phyloP scores from a whole-genome alignment of 2,113 vertebrate genomes.

The Cacatua alba region DNA sequence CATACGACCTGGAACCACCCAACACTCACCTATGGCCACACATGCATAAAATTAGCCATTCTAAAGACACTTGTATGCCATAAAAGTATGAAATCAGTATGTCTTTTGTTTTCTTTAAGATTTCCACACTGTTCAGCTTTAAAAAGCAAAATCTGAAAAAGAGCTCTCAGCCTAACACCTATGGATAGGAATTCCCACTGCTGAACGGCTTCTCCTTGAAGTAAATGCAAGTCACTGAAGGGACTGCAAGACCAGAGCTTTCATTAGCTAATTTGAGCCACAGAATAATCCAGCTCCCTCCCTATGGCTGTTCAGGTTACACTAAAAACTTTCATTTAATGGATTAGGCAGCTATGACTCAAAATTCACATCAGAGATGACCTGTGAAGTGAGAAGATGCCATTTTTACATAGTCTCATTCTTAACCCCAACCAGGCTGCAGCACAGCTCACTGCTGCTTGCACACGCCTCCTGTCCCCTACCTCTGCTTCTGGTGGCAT shows the following conservation, averaged over 20 bases:
- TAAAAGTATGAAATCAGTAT: not conserved
- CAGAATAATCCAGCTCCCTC: not conserved
- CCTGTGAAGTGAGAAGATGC: not conserved
- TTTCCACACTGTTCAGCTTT: not conserved
- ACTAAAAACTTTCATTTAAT: not conserved
- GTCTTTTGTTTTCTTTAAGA: not conserved
- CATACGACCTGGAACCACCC: fast-evolving
- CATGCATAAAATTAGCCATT: not conserved
- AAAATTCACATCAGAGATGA: not conserved
- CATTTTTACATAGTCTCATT: not conserved
- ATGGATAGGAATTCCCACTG: not conserved
- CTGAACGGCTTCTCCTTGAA: not conserved
- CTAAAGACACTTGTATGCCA: not conserved
- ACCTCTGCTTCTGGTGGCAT: conserved; percentile 8
- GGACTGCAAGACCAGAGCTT: not conserved
- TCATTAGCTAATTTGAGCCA: not conserved
- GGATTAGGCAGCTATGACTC: not conserved
- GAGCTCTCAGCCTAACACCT: not conserved
- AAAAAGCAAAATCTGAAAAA: not conserved
- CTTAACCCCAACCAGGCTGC: not conserved
- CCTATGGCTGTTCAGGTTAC: not conserved
- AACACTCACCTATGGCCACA: not conserved
- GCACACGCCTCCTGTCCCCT: not conserved
- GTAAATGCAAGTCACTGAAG: not conserved
- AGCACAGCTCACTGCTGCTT: not conserved